These are phyloP conservation scores for Anastrepha obliqua DNA, from an alignment of 1,140 invertebrate species.

Conservation along the genomic window DNA sequence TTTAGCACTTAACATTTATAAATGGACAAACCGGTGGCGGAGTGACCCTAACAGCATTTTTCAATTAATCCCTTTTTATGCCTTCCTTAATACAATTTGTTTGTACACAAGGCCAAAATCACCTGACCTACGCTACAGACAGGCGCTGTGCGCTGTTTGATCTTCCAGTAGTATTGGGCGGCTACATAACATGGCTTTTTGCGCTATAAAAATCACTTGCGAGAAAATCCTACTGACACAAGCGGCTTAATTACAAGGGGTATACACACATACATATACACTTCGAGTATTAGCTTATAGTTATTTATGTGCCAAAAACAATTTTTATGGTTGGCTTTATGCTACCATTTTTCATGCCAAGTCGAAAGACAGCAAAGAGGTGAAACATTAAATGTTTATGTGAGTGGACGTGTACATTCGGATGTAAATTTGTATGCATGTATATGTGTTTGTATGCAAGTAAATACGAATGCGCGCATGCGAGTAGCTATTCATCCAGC, in stretches of 20 bases:
- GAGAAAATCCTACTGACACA: constrained; percentile 7
- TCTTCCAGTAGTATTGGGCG: background rate
- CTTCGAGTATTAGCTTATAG: background rate
- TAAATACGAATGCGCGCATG: background rate
- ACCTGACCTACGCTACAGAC: background rate
- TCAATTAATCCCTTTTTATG: constrained; percentile 36
- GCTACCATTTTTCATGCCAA: constrained; percentile 50
- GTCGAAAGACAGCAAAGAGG: constrained; percentile 2
- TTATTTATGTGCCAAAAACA: constrained; percentile 50
- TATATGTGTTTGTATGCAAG: background rate
- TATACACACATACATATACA: background rate
- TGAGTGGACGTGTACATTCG: background rate
- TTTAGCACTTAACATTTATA: constrained; percentile 13
- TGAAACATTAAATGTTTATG: constrained; percentile 44
- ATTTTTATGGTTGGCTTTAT: constrained; percentile 48
- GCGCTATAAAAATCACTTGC: constrained; percentile 34
- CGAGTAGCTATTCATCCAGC: constrained; percentile 28
- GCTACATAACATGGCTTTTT: constrained; percentile 1
- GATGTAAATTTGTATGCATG: background rate
- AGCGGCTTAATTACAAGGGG: constrained; percentile 45
- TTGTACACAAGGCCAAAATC: background rate
- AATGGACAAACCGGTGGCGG: background rate
- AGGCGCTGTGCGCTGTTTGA: constrained; percentile 17
- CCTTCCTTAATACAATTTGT: constrained; percentile 45
- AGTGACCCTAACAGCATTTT: constrained; percentile 42